Evolutionary conservation across 2,888 invertebrate species (phyloP).

Genomic region (Zhuqinia jingwanae): DNA sequence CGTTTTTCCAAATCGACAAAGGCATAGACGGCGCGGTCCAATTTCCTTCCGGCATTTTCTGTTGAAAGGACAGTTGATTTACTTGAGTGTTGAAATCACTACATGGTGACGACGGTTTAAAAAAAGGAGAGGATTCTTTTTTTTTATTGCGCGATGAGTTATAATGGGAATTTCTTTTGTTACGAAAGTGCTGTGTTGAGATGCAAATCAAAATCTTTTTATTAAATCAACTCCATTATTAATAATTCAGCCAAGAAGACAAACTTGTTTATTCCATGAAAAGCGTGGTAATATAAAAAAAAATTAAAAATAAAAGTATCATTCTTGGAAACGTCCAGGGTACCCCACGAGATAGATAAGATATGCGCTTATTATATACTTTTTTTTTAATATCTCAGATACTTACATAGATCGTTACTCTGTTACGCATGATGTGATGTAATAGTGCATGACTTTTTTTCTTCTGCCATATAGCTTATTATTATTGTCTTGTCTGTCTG

Average conservation of each 20-base stretch:
- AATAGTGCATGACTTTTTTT: constrained; percentile 37
- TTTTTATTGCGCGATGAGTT: no score
- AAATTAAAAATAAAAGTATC: neutral
- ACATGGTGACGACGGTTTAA: no score
- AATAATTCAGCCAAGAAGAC: constrained; percentile 11
- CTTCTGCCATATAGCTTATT: constrained; percentile 34
- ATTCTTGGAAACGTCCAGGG: constrained; percentile 55
- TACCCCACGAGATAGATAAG: neutral
- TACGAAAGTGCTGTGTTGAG: neutral
- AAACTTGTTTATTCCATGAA: constrained; percentile 46
- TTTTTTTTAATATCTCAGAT: neutral
- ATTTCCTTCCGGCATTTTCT: constrained; percentile 13
- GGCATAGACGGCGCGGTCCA: no score
- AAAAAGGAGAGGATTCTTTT: no score
- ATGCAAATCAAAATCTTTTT: constrained; percentile 31
- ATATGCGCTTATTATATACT: neutral
- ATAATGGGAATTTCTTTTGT: no score
- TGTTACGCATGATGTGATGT: constrained; percentile 35
- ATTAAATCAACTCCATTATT: neutral
- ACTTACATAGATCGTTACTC: neutral
- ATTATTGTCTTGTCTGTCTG: constrained; percentile 9
- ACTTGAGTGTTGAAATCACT: no score
- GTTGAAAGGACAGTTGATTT: neutral
- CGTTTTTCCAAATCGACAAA: neutral
- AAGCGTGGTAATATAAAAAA: neutral